Conservation (phyloP, 2,797 vertebrate species). For the Anomalospiza imberbis region DNA sequence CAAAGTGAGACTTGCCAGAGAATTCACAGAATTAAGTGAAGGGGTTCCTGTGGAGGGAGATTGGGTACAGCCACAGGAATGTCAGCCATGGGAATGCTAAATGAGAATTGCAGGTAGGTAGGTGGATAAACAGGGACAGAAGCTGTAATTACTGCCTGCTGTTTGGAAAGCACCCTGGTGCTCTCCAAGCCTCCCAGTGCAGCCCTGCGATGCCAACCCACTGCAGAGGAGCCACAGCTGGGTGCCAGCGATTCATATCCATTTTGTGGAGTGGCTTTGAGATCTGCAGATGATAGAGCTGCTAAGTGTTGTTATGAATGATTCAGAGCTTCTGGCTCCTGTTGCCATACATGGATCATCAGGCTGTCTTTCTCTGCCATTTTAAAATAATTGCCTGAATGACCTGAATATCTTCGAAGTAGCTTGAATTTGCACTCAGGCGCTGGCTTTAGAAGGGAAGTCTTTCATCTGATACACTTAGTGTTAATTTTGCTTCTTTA, state of each 20-base stretch:
- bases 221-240: constrained; percentile 15
- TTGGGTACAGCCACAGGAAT: neutral
- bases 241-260: constrained; percentile 53
- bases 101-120: neutral
- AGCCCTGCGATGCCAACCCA: neutral
- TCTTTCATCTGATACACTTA: constrained; percentile 36
- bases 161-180: constrained; percentile 34
- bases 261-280: constrained; percentile 14
- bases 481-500: constrained; percentile 12
- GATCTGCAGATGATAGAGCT: constrained; percentile 44
- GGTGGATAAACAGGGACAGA: neutral
- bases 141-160: neutral
- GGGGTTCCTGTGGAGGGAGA: neutral
- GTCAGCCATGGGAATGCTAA: neutral
- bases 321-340: constrained; percentile 55
- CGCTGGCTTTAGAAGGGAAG: neutral
- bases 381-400: constrained; percentile 31
- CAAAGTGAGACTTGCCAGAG: neutral
- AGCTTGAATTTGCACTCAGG: neutral
- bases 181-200: constrained; percentile 28
- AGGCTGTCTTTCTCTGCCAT: constrained; percentile 20
- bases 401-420: constrained; percentile 16
- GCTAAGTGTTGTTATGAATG: constrained; percentile 31
- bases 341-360: neutral
- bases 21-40: neutral